Percentiles rank a stretch among this genome's conserved stretches.
These are phyloP conservation scores for Rhadinocentrus ornatus DNA, from an alignment of 2,797 vertebrate species.

Conservation along the genomic window DNA sequence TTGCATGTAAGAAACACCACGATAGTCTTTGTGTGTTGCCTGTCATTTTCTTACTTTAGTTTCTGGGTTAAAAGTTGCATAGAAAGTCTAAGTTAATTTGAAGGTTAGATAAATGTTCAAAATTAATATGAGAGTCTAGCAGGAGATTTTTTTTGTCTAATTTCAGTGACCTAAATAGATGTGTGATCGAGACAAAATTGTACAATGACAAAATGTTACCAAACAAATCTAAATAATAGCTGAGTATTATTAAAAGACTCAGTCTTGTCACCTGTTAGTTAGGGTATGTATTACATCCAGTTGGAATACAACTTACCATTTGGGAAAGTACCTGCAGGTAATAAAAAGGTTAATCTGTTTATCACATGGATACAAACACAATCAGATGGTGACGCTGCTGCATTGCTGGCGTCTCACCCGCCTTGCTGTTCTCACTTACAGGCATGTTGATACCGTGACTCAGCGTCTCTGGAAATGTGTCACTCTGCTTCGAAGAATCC, in stretches of 20 bases:
- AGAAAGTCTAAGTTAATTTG: background rate
- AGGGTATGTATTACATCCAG: background rate
- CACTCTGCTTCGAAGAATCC: conserved; percentile 36
- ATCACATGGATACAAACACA: conserved; percentile 22
- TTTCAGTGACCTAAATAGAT: background rate
- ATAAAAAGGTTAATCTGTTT: conserved; percentile 8
- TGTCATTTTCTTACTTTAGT: no score
- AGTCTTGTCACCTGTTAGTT: background rate
- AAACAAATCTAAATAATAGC: conserved; percentile 6
- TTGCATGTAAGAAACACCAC: no score
- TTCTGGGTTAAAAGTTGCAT: no score
- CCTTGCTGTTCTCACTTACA: conserved; percentile 19
- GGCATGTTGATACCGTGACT: conserved; percentile 46
- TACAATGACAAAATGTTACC: background rate
- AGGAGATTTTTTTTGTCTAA: background rate
- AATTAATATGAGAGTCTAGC: background rate
- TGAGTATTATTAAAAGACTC: background rate
- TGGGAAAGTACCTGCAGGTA: background rate
- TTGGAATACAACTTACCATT: background rate
- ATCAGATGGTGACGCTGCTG: conserved; percentile 37
- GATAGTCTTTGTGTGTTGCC: no score
- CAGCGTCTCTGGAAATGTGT: conserved; percentile 46
- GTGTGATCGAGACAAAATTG: background rate
- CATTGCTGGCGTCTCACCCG: conserved; percentile 13
- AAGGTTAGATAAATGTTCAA: background rate